Conservation (phyloP, 92 coral and sea anemone species). For the Parazoanthus atlanticus region DNA sequence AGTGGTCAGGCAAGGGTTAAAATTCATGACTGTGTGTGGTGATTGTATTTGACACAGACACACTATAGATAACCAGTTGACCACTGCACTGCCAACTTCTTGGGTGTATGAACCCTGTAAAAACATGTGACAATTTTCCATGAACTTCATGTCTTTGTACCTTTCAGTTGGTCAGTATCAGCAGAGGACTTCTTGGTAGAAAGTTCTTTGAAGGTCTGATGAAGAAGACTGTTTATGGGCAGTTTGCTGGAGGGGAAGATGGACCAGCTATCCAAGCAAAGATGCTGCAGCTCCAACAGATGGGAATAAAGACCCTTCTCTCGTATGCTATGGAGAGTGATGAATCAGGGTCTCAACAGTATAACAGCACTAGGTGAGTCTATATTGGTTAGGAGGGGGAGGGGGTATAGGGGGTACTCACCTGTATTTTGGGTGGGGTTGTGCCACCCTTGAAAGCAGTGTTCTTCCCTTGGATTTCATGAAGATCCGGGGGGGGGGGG, state of each 20-base stretch:
- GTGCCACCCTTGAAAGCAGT: no score
- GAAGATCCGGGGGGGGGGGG: no score
- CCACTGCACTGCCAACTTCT: no score
- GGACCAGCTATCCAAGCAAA: constrained; percentile 60
- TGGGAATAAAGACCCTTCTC: constrained; percentile 83
- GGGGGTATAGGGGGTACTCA: not conserved
- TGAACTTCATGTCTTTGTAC: not conserved
- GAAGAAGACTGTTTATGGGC: constrained; percentile 84
- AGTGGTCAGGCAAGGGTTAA: no score
- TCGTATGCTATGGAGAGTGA: constrained; percentile 86
- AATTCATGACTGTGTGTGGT: no score
- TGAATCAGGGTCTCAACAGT: constrained; percentile 40
- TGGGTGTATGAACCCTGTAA: no score
- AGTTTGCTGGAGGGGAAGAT: constrained; percentile 95
- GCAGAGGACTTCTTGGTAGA: constrained; percentile 69
- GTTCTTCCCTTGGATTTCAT: no score
- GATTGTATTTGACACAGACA: no score
- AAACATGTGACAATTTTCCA: not conserved
- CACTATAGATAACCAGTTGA: no score
- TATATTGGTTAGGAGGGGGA: not conserved
- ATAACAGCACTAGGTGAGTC: constrained; percentile 57
- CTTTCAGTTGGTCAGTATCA: constrained; percentile 69
- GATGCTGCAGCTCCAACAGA: constrained; percentile 50
- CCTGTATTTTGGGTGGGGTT: no score
- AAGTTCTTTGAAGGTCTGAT: constrained; percentile 71